A percentile compares a stretch with the other conserved stretches of the same genome.
Conservation (phyloP, 2,888 invertebrate species). For the Erebia aethiops region DNA sequence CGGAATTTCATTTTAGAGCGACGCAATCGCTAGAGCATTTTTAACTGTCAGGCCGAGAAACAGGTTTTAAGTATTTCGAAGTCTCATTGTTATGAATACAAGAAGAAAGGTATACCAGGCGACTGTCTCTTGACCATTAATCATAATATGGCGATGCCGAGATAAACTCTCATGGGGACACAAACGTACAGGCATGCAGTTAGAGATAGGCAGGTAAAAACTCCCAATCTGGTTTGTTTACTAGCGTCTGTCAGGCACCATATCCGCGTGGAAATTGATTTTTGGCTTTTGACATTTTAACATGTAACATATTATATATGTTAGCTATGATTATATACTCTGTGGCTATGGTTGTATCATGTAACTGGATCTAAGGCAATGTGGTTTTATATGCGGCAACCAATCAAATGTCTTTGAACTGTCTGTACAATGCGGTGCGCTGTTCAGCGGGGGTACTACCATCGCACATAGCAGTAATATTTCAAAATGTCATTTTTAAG, state of each 20-base stretch:
- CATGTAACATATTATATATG: too few relatives aligned
- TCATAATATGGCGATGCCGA: constrained; percentile 72
- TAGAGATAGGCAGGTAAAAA: constrained; percentile 46
- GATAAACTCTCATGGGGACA: constrained; percentile 65
- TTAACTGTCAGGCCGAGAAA: constrained; percentile 42
- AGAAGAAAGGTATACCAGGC: constrained; percentile 66
- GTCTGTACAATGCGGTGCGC: too few relatives aligned
- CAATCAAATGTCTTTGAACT: too few relatives aligned
- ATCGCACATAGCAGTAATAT: too few relatives aligned
- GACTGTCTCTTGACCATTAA: constrained; percentile 70
- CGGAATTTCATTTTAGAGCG: not conserved
- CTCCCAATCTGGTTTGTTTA: constrained; percentile 50
- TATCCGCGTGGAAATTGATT: not conserved
- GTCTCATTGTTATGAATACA: constrained; percentile 66
- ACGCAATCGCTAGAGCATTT: constrained; percentile 20
- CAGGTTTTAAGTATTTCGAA: constrained; percentile 60
- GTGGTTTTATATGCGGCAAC: too few relatives aligned
- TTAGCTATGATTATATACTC: not conserved
- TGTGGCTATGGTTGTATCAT: too few relatives aligned
- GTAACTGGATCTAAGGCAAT: too few relatives aligned
- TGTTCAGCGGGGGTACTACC: too few relatives aligned
- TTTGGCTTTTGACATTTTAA: not conserved
- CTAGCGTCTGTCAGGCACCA: constrained; percentile 10
- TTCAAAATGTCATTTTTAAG: too few relatives aligned
- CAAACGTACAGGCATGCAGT: constrained; percentile 40